A percentile compares a stretch with the other conserved stretches of the same genome.
These are phyloP conservation scores for Drosophila phalerata DNA, from an alignment of 2,888 invertebrate genomes.

Conservation along the genomic window DNA sequence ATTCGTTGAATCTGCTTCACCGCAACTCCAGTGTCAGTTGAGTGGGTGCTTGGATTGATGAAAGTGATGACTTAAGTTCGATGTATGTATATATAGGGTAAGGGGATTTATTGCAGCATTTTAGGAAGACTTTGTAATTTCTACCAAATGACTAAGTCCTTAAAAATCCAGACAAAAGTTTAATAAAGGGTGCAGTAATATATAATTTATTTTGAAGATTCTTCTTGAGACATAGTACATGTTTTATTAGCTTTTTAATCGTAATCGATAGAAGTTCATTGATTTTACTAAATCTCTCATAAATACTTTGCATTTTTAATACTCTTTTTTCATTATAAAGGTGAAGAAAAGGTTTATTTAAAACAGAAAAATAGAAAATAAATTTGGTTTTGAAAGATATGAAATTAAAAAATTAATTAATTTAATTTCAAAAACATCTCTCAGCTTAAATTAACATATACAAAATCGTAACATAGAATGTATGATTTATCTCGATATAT, in stretches of 20 bases:
- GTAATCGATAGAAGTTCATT: not conserved
- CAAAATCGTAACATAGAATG: too few relatives aligned
- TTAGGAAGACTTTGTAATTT: not conserved
- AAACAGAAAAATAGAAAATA: too few relatives aligned
- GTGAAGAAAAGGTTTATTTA: too few relatives aligned
- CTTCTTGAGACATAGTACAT: not conserved
- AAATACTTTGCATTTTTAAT: too few relatives aligned
- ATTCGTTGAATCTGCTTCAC: conserved; percentile 16
- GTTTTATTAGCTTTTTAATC: not conserved
- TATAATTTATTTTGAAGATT: not conserved
- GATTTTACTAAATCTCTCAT: too few relatives aligned
- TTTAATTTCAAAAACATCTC: too few relatives aligned
- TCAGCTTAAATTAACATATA: too few relatives aligned
- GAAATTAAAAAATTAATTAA: too few relatives aligned
- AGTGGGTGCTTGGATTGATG: conserved; percentile 29
- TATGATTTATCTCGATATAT: not conserved
- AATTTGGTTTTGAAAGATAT: too few relatives aligned
- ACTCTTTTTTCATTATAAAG: too few relatives aligned
- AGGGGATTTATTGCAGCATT: not conserved
- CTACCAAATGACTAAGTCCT: too few relatives aligned
- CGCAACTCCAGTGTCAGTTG: not conserved
- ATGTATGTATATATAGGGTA: not conserved
- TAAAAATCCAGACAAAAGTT: too few relatives aligned
- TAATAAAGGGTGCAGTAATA: not conserved
- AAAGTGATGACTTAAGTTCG: conserved; percentile 31